A percentile compares a stretch with the other conserved stretches of the same genome.
phyloP scores from a whole-genome alignment of 1,140 invertebrate species.

The Micrasema minimum region DNA sequence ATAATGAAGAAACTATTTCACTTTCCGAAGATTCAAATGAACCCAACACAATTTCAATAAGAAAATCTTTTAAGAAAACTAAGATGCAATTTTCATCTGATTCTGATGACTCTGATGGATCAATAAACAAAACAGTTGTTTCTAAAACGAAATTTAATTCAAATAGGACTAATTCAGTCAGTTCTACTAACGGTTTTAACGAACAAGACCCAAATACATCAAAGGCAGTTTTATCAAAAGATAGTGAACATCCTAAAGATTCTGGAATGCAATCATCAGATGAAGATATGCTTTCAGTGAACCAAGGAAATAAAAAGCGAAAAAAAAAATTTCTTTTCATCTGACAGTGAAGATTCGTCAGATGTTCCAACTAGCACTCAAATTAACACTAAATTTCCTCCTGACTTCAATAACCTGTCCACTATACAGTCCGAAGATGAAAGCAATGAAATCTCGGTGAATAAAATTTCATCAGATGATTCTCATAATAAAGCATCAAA shows the following conservation, averaged over 20 bases:
- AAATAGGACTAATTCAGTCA: not conserved
- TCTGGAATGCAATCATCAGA: not conserved
- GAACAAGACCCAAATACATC: not conserved
- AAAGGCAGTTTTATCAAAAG: slow-evolving; percentile 1
- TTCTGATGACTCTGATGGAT: slow-evolving; percentile 13
- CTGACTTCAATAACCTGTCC: not conserved
- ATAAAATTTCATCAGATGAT: not conserved
- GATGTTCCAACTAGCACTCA: slow-evolving; percentile 3
- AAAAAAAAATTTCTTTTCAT: not conserved
- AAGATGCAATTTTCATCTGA: slow-evolving; percentile 5
- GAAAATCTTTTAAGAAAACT: not conserved
- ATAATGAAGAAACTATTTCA: not conserved
- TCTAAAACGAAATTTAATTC: not conserved
- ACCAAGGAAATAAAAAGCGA: not conserved
- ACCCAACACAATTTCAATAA: not conserved
- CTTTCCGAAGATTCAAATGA: not conserved
- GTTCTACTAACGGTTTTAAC: not conserved
- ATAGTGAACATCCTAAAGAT: slow-evolving; percentile 19
- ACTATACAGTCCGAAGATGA: not conserved
- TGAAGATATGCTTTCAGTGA: not conserved
- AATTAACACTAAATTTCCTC: not conserved
- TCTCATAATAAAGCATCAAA: slow-evolving; percentile 7
- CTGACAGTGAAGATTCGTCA: slow-evolving; percentile 2
- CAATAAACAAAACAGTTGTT: not conserved
- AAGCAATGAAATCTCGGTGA: not conserved